Percentiles rank a stretch among this genome's conserved stretches.
These are phyloP conservation scores for Platysternon megacephalum DNA, from an alignment of 2,113 vertebrate species.

Conservation along the genomic window DNA sequence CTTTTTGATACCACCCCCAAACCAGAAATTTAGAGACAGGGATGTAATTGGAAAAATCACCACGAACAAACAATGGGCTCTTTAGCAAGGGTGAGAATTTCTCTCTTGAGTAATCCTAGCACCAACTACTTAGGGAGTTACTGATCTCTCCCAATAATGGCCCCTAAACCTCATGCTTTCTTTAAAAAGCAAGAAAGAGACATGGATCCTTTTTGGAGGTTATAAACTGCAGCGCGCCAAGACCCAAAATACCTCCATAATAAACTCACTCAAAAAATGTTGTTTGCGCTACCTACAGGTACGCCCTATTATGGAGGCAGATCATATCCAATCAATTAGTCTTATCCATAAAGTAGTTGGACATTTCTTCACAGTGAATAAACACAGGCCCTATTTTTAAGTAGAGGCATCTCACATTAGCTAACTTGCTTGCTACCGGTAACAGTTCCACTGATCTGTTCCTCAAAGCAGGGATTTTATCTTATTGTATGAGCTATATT, in stretches of 20 bases:
- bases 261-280: background rate
- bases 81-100: too few species aligned
- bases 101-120: background rate
- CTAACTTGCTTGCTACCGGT: too few species aligned
- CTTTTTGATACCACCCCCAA: too few species aligned
- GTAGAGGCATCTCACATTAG: too few species aligned
- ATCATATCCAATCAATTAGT: background rate
- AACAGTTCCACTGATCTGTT: background rate
- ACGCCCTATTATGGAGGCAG: background rate
- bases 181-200: background rate
- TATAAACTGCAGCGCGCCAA: background rate
- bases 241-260: background rate
- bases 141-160: background rate
- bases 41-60: too few species aligned
- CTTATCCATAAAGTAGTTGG: background rate
- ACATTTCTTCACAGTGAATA: background rate
- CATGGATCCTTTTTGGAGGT: background rate
- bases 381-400: too few species aligned
- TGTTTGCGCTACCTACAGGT: too few species aligned
- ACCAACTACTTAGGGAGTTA: background rate
- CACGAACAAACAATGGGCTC: too few species aligned
- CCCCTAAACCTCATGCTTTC: background rate
- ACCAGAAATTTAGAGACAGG: too few species aligned
- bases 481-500: background rate
- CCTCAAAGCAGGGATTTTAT: background rate